A percentile compares a stretch with the other conserved stretches of the same genome.
These are phyloP conservation scores for Globodera ellingtonae DNA, from an alignment of 1,140 invertebrate genomes.

Conservation along the genomic window DNA sequence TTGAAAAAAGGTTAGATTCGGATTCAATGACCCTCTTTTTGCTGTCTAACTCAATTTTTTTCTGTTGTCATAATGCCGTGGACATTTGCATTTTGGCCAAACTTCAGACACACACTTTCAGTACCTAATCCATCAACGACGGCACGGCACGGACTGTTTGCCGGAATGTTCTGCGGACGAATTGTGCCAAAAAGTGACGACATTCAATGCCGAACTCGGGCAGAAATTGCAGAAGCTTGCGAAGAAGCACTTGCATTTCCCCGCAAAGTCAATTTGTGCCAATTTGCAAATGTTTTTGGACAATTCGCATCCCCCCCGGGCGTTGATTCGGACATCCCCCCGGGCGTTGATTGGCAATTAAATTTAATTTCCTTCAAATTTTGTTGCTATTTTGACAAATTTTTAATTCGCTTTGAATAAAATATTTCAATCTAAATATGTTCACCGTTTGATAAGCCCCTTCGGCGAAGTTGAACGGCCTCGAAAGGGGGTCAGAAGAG, in stretches of 20 bases:
- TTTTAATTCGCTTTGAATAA: neutral
- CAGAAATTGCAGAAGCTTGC: neutral
- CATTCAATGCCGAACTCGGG: neutral
- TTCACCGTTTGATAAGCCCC: constrained; percentile 59
- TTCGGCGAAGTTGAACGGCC: constrained; percentile 59
- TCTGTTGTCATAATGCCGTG: no score
- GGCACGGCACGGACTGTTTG: neutral
- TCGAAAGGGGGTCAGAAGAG: no score
- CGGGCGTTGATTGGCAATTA: no score
- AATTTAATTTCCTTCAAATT: neutral
- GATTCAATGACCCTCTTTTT: no score
- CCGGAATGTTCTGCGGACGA: neutral
- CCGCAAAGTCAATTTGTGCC: neutral
- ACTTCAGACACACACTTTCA: neutral
- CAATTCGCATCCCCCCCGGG: neutral
- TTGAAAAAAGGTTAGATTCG: no score
- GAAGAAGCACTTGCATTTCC: neutral
- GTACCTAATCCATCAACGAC: neutral
- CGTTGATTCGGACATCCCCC: no score
- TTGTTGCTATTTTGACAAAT: neutral
- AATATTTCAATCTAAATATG: neutral
- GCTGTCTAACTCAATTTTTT: no score
- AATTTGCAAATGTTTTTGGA: neutral
- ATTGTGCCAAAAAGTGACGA: neutral
- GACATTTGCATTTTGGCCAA: no score